Conservation (phyloP, 2,888 invertebrate genomes). For the Tholera decimalis region DNA sequence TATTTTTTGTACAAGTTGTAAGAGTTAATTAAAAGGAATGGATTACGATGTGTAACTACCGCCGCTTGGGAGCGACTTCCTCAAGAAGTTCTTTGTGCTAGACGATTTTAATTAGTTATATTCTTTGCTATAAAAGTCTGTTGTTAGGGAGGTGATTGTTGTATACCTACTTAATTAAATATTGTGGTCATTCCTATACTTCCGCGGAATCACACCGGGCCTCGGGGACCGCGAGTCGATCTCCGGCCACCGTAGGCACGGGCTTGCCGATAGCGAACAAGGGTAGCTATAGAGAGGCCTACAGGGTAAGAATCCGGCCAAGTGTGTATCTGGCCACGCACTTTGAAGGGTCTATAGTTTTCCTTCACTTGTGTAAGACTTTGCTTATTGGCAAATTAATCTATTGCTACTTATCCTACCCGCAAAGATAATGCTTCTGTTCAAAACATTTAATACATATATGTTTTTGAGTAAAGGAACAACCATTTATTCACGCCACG, state of each 20-base stretch:
- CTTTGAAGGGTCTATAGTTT: too few species aligned
- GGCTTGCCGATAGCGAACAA: too few species aligned
- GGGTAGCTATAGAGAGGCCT: too few species aligned
- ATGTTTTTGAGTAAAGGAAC: constrained; percentile 4
- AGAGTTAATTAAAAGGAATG: constrained; percentile 31
- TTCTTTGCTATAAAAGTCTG: background rate
- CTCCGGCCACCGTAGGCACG: too few species aligned
- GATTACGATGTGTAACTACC: background rate
- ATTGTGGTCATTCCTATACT: too few species aligned
- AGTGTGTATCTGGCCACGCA: too few species aligned
- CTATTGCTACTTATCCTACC: background rate
- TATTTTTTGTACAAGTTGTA: constrained; percentile 9
- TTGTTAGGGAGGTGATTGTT: background rate
- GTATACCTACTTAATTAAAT: too few species aligned
- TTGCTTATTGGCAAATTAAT: too few species aligned
- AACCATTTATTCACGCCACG: constrained; percentile 6
- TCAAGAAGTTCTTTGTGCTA: background rate
- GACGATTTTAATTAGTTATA: background rate
- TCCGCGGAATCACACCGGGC: too few species aligned
- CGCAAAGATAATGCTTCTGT: background rate
- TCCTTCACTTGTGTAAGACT: too few species aligned
- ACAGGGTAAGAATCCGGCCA: too few species aligned
- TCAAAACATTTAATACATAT: background rate
- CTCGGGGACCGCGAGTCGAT: too few species aligned
- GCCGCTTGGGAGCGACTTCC: background rate